A percentile compares a stretch with the other conserved stretches of the same genome.
Evolutionary conservation across 2,797 vertebrate species (phyloP).

Genomic region (Thunnus albacares): DNA sequence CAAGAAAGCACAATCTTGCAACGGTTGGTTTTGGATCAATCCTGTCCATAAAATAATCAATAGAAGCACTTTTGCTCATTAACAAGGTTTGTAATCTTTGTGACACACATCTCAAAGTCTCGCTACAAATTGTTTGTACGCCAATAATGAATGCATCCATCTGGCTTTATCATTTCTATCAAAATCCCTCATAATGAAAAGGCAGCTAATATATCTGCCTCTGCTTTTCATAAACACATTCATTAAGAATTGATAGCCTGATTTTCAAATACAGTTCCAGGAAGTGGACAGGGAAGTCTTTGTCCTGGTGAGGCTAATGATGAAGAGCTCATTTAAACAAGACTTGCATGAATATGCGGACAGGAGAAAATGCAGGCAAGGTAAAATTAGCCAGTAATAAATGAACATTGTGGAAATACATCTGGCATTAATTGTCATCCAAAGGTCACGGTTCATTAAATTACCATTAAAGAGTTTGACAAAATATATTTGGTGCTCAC

Average conservation of each 20-base stretch:
- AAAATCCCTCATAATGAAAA: slow-evolving; percentile 51
- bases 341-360: slow-evolving; percentile 74
- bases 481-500: slow-evolving; percentile 84
- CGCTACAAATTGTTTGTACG: slow-evolving; percentile 34
- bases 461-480: slow-evolving; percentile 85
- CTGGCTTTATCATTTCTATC: slow-evolving; percentile 45
- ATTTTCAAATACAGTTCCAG: slow-evolving; percentile 62
- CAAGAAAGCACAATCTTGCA: neutral
- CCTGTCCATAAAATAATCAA: slow-evolving; percentile 35
- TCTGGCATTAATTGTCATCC: slow-evolving; percentile 84
- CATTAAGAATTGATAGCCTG: slow-evolving; percentile 72
- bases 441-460: slow-evolving; percentile 86
- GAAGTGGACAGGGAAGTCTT: slow-evolving; percentile 71
- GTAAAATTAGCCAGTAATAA: slow-evolving; percentile 84
- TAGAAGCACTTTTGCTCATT: slow-evolving; percentile 27
- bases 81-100: neutral
- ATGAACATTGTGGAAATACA: slow-evolving; percentile 80
- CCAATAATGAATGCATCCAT: slow-evolving; percentile 43
- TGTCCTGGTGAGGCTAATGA: slow-evolving; percentile 79
- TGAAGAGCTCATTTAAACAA: slow-evolving; percentile 77
- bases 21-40: slow-evolving; percentile 28
- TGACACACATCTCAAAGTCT: slow-evolving; percentile 26
- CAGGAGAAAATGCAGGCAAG: slow-evolving; percentile 70
- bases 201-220: slow-evolving; percentile 48
- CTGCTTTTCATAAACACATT: slow-evolving; percentile 75